Evolutionary conservation across 2,113 vertebrate genomes (phyloP).

Genomic region (Catharus fuscescens): DNA sequence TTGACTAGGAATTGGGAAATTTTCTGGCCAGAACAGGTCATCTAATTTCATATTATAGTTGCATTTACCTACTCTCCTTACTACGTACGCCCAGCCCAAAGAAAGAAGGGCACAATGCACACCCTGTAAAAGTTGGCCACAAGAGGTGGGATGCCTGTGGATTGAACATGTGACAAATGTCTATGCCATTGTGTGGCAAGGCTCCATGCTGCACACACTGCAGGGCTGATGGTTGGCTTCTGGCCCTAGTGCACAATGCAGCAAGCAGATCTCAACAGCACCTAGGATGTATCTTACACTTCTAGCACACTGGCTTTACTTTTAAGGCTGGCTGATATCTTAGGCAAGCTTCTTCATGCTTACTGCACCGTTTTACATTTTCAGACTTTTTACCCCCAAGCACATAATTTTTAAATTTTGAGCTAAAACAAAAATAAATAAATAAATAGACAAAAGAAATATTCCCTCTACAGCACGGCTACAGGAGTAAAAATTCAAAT

Average conservation of each 20-base stretch:
- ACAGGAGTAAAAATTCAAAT: neutral
- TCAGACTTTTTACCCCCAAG: neutral
- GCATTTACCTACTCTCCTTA: neutral
- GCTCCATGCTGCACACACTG: neutral
- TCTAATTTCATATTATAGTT: neutral
- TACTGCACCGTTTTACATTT: neutral
- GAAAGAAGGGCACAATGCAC: neutral
- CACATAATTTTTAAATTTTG: neutral
- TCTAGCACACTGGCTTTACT: neutral
- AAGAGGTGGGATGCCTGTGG: neutral
- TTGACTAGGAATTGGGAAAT: neutral
- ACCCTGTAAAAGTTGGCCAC: neutral
- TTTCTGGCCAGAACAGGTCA: neutral
- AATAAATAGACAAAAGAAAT: no score
- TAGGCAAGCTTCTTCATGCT: neutral
- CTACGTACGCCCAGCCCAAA: neutral
- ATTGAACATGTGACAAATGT: fast-evolving
- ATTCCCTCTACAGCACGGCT: neutral
- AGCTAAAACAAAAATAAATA: neutral
- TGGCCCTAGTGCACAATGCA: neutral
- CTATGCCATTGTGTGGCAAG: neutral
- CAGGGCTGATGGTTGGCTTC: neutral
- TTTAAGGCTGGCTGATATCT: neutral
- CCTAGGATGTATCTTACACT: neutral
- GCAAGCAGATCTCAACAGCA: neutral